Evolutionary conservation across 2,888 invertebrate species (phyloP), one percentile per base, ranked within the genome.

Genomic region (Troides oblongomaculatus): DNA sequence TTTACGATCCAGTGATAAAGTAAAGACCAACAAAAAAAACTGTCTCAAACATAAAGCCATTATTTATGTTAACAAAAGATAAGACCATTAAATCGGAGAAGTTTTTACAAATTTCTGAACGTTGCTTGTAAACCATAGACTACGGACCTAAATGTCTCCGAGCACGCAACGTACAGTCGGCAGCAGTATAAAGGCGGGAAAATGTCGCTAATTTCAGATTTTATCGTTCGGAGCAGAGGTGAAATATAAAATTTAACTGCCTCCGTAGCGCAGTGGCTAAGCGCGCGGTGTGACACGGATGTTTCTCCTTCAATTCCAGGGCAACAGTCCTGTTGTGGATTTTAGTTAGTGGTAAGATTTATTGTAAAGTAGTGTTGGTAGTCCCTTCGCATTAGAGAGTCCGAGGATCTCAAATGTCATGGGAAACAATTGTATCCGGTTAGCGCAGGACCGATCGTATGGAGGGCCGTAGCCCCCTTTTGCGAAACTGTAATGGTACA

Each of bases 101-200:
- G 64, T 59, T 39, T 64, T 56, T n/a, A 39, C 8, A 23, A 61
- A 61, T 64, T 56, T 61, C 43, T 50, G 56, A 60, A 57, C 59
- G 39, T 23, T 25, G 23, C 14, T n/a, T 69, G 61, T 64, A 61
- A 64, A 69, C 61, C 57, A 69, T 64, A 56, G 57, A 69, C 57
- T 61, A 64, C 57, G 46, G 39, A 14, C 39, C 68, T 61, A 64
- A 69, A 69, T 61, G 57, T 61, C 61, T 64, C 14, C 43, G 64
- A 36, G 36, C 69, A 69, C 61, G 64, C 56, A 61, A 69, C 61
- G 18, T 30, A 61, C 21, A 61, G 25, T 64, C 30, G 62, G 25
- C 62, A 68, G 36, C 58, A 30, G 18, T 50, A 62, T 10, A 57
- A 43, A 57, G 46, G 46, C 58, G 59, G 59, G 43, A 65, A 65